These are phyloP conservation scores for Sphinx pinastri DNA, from an alignment of 2,888 invertebrate genomes.

Conservation along the genomic window DNA sequence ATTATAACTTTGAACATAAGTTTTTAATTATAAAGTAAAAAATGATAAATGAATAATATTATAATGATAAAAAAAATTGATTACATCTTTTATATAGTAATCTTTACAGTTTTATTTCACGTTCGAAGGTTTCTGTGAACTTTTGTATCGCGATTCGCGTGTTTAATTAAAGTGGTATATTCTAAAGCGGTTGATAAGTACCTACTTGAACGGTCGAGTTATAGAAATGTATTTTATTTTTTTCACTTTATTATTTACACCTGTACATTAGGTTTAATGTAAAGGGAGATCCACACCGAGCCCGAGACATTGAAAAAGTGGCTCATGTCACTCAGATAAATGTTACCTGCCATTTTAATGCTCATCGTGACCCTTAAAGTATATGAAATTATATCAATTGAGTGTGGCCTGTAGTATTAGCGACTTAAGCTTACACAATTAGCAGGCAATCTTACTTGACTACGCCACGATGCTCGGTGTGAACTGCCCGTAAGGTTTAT, in stretches of 20 bases:
- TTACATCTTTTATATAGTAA: constrained; percentile 21
- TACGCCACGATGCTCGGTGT: background rate
- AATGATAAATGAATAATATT: background rate
- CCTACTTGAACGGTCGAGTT: background rate
- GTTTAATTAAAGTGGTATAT: constrained; percentile 13
- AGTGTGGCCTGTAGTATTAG: too few relatives aligned
- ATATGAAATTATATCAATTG: too few relatives aligned
- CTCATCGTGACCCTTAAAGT: too few relatives aligned
- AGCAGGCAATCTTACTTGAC: too few relatives aligned
- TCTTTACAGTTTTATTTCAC: background rate
- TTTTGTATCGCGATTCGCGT: background rate
- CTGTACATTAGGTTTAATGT: background rate
- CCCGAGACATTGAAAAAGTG: too few relatives aligned
- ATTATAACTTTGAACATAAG: constrained; percentile 7
- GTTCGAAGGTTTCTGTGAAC: constrained; percentile 8
- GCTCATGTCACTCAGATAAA: too few relatives aligned
- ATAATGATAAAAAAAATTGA: background rate
- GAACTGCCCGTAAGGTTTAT: background rate
- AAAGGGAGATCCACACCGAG: constrained; percentile 7
- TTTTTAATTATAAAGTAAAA: constrained; percentile 2
- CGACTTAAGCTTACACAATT: too few relatives aligned
- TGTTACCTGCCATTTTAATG: too few relatives aligned
- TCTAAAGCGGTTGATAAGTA: background rate
- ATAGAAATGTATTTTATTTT: background rate
- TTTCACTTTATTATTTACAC: background rate